These are phyloP conservation scores for Strix uralensis DNA, from an alignment of 2,113 vertebrate species.

Conservation along the genomic window DNA sequence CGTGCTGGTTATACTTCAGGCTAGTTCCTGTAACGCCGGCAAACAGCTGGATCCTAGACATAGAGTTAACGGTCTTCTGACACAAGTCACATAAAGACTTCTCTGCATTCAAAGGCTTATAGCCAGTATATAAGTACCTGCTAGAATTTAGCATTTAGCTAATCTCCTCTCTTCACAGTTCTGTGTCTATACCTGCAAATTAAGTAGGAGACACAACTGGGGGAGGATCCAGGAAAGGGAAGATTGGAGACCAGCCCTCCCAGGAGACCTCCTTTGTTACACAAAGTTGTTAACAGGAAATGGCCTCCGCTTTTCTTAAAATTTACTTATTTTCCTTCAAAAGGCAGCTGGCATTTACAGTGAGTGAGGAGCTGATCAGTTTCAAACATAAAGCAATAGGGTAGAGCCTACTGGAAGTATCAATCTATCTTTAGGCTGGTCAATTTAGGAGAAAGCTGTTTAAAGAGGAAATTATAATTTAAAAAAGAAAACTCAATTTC, in stretches of 20 bases:
- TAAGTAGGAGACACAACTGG: not conserved
- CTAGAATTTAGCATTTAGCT: fast-evolving
- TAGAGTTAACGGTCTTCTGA: not conserved
- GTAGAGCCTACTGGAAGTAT: not conserved
- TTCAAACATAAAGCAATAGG: not conserved
- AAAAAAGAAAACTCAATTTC: not conserved
- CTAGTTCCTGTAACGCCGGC: fast-evolving
- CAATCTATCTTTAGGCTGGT: not conserved
- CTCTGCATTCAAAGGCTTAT: not conserved
- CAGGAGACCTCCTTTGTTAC: not conserved
- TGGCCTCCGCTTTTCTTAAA: not conserved
- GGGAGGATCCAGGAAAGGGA: not conserved
- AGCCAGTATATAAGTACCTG: not conserved
- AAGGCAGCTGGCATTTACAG: not conserved
- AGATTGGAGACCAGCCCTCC: not conserved
- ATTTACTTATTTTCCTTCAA: not conserved
- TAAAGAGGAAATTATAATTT: not conserved
- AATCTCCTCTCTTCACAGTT: no score
- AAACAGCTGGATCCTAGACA: fast-evolving
- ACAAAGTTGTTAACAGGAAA: not conserved
- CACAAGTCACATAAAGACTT: fast-evolving
- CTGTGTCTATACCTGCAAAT: not conserved
- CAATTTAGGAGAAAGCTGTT: not conserved
- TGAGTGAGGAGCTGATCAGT: fast-evolving
- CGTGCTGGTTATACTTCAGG: fast-evolving